Base-by-base conservation (phyloP, 2,113 vertebrate genomes). In the Cariama cristata region DNA sequence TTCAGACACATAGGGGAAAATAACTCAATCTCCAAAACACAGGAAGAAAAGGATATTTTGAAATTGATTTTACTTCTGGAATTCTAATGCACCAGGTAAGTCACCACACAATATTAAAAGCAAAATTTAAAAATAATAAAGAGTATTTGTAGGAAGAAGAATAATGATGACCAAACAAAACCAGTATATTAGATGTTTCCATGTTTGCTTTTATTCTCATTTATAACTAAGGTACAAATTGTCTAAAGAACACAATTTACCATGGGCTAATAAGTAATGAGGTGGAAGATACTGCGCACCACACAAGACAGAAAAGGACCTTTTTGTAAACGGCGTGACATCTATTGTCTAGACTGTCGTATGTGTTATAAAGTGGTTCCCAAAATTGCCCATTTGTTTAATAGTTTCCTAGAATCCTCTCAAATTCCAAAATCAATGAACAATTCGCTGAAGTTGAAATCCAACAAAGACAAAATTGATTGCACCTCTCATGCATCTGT, bases 351-450 rank as follows among this genome's bases (percentile, higher is more conserved):
- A 59, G 47, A 32, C 38, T 80, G 50, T 69, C 1, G 0, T 63
- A 72, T 55, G 28, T 55, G n/a, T 71, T 88, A 86, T 42, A 86
- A 93, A 95, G 86, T 63, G 12, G 40, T 84, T 86, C 56, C 69
- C 58, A 86, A 97, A 96, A 82, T 68, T 76, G 8, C 35, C 35
- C 67, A 49, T 90, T 94, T 93, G 45, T 93, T 96, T 96, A 96
- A 95, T 68, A 81, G 82, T 95, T 97, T 97, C 90, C 86, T 95
- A 92, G 68, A 92, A 96, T 88, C 68, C 33, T 91, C 64, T 95
- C 86, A 89, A 95, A 92, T 95, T 97, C 86, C 86, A 93, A 95
- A 92, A 97, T 96, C 95, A 96, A 94, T 96, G 94, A 95, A 92
- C 79, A 96, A 71, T 87, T 93, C 91, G 87, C 32, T 81, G 80